These are phyloP conservation scores for Buceros bicornis DNA, from an alignment of 2,797 vertebrate genomes.

Conservation along the genomic window DNA sequence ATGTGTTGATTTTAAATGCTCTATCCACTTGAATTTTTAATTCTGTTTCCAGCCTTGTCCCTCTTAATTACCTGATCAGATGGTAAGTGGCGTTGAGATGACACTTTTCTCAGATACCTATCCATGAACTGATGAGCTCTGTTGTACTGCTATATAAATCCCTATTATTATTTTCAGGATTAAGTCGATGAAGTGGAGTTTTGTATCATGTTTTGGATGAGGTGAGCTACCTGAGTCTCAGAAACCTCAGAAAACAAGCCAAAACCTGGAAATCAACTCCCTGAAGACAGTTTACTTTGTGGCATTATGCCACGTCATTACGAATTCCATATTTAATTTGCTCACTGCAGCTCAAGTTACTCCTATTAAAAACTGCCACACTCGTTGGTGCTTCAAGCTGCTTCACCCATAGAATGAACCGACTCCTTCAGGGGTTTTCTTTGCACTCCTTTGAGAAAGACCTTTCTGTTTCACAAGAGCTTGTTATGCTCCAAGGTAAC, in stretches of 20 bases:
- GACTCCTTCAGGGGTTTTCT: background rate
- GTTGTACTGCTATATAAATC: background rate
- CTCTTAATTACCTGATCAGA: background rate
- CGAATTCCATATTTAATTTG: background rate
- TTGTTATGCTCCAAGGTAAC: background rate
- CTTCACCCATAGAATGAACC: background rate
- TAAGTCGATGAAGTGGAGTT: background rate
- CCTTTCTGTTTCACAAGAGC: background rate
- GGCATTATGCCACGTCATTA: background rate
- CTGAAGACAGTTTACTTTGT: background rate
- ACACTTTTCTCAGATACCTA: background rate
- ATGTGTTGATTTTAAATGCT: background rate
- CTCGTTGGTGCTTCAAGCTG: background rate
- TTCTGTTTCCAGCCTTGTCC: background rate
- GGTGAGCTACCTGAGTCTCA: background rate
- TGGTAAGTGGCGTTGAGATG: background rate
- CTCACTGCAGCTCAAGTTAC: background rate
- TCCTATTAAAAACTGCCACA: background rate
- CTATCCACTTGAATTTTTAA: background rate
- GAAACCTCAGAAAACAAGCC: background rate
- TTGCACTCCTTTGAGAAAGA: background rate
- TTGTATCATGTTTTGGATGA: background rate
- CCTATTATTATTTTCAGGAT: background rate
- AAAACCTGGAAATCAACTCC: background rate
- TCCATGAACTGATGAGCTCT: background rate